Evolutionary conservation across 35 echinoderm and acorn worm species (phyloP), one percentile per base, ranked within the genome.

Genomic region (Anneissia japonica): DNA sequence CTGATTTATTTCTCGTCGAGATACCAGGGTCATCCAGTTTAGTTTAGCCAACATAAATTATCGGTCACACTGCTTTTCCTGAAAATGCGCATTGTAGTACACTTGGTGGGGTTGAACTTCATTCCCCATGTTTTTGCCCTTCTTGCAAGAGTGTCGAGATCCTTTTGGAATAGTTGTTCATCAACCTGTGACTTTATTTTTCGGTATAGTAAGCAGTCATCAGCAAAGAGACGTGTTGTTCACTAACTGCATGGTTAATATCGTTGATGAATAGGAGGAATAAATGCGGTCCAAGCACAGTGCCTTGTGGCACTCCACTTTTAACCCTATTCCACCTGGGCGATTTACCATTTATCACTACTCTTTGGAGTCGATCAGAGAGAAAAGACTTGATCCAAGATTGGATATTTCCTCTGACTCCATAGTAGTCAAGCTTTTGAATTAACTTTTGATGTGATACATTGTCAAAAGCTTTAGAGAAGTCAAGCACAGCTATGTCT

Each of bases 401-500:
- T 37, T 86, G 46, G 23, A 72, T 81, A 14, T 84, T 84, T 12
- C 76, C 74, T 33, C 89, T 77, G 0, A 91, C 77, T 2, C 89
- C 89, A 81, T 80, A 86, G 31, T 46, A 79, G 34, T 90, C 82
- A 55, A 90, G 64, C 36, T 90, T 90, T 9, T 77, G 82, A 28
- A 90, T 73, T 33, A 90, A 37, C 39, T 64, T 86, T 72, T 91
- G 84, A 37, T 91, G 90, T 13, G 83, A 77, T 31, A 91, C 84
- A 7, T 73, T 28, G 73, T 91, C 83, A 40, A 91, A 91, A 0
- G 90, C 90, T 75, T 91, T 91, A 29, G 83, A 81, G 64, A 91
- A 91, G 39, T 91, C 90, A 39, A 86, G 41, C 3, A 79, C 83
- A 21, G 84, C 45, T 80, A 86, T n/a, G 81, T 86, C 83, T 4